A percentile compares a stretch with the other conserved stretches of the same genome.
Evolutionary conservation across 2,888 invertebrate species (phyloP).

Genomic region (Amphiduros pacificus): DNA sequence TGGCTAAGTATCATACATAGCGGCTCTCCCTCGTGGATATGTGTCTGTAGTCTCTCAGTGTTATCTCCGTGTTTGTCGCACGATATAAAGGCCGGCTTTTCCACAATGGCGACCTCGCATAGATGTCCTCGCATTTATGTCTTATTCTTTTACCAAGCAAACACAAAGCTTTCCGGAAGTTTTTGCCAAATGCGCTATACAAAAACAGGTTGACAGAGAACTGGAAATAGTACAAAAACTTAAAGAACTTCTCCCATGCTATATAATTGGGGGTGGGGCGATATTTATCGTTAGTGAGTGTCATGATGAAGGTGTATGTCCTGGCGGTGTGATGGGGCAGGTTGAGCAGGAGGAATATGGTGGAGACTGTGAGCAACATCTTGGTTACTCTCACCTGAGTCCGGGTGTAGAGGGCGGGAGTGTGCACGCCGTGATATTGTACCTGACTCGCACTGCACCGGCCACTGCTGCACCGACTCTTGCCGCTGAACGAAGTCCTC

Average conservation of each 20-base stretch:
- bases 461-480: neutral
- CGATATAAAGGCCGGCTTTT: neutral
- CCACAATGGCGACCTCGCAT: neutral
- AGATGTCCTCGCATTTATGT: neutral
- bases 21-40: constrained; percentile 9
- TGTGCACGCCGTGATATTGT: neutral
- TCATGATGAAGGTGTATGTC: constrained; percentile 17
- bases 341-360: constrained; percentile 24
- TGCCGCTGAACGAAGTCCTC: neutral
- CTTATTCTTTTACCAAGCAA: neutral
- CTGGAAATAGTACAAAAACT: constrained; percentile 22
- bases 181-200: constrained; percentile 20
- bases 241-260: constrained; percentile 16
- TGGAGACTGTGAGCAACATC: constrained; percentile 25
- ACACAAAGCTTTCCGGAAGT: constrained; percentile 22
- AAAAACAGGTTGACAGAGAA: constrained; percentile 26
- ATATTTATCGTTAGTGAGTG: constrained; percentile 9
- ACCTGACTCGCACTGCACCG: neutral
- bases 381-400: constrained; percentile 25
- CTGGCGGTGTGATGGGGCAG: constrained; percentile 22
- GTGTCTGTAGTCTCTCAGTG: constrained; percentile 6
- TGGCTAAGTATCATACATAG: neutral
- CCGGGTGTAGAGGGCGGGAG: constrained; percentile 11
- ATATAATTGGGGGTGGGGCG: constrained; percentile 9
- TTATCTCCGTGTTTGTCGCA: neutral